Evolutionary conservation across 1,140 invertebrate species (phyloP).

Genomic region (Teleogryllus occipitalis): DNA sequence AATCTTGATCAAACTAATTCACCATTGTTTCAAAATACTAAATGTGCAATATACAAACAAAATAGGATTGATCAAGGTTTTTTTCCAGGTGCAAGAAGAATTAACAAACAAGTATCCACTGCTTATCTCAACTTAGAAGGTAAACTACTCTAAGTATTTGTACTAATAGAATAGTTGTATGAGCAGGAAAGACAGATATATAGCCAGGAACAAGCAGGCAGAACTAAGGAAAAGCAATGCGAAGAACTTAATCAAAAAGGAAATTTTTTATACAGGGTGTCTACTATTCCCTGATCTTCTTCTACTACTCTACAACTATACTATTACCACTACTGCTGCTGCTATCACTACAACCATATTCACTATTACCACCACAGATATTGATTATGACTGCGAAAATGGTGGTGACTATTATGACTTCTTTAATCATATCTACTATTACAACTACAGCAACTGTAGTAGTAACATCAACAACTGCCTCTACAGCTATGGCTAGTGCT

Average conservation of each 20-base stretch:
- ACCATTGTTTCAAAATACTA: not conserved
- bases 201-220: not conserved
- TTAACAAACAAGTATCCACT: constrained; percentile 49
- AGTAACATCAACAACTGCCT: no score
- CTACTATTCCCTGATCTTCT: not conserved
- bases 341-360: no score
- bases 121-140: constrained; percentile 56
- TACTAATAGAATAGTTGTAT: constrained; percentile 6
- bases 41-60: not conserved
- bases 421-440: no score
- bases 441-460: no score
- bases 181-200: not conserved
- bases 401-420: no score
- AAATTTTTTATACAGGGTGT: constrained; percentile 1
- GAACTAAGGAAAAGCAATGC: not conserved
- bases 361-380: no score
- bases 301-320: not conserved
- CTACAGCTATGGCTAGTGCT: no score
- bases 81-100: constrained; percentile 45
- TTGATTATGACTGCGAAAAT: no score
- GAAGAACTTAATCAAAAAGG: not conserved
- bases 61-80: constrained; percentile 6
- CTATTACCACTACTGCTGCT: no score
- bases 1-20: not conserved
- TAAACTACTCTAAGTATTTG: constrained; percentile 24